Evolutionary conservation across 2,113 vertebrate genomes (phyloP), one percentile per base, ranked within the genome.

Genomic region (Gymnobelideus leadbeateri): DNA sequence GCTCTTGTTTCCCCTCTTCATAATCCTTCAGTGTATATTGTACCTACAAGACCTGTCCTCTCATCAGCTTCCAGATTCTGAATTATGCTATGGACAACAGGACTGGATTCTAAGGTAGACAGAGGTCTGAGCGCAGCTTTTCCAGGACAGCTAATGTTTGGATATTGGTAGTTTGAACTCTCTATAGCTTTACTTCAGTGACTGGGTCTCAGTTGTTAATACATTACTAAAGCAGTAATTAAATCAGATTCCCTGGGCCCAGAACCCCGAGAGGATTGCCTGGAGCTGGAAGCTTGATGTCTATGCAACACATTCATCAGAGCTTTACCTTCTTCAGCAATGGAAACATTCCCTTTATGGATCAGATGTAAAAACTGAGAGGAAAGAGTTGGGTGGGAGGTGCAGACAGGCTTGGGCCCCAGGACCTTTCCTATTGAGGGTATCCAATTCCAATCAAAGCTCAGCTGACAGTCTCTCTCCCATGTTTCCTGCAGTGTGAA

Each of bases 401-500:
- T 46, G 51, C 61, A 54, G 53, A 14, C 53, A 46, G 77, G 91
- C 43, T 92, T 31, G 51, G 37, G 11, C 31, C 0, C 52, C 28
- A 4, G 24, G 19, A 47, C 57, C 92, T 26, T 7, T 52, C 5
- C 0, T 51, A 43, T 11, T 92, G 57, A 92, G 52, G 49, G 51
- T 5, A 0, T 2, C 28, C 26, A 91, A 16, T 1, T 1, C 43
- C 9, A n/a, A 47, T 1, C 0, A 1, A 50, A 47, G 52, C 16
- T 89, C 61, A 9, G 84, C 94, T 94, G 37, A 97, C 0, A 0
- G 3, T 4, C 14, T 8, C 51, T 92, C n/a, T 94, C 52, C 94
- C 68, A 25, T 61, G 21, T 96, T 95, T 98, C 98, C 97, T 49
- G 1, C 98, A 99, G 99, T 52, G 99, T 99, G 99, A 99, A 99